A percentile compares a stretch with the other conserved stretches of the same genome.
Conservation (phyloP, 1,140 invertebrate species). For the Plodia interpunctella region DNA sequence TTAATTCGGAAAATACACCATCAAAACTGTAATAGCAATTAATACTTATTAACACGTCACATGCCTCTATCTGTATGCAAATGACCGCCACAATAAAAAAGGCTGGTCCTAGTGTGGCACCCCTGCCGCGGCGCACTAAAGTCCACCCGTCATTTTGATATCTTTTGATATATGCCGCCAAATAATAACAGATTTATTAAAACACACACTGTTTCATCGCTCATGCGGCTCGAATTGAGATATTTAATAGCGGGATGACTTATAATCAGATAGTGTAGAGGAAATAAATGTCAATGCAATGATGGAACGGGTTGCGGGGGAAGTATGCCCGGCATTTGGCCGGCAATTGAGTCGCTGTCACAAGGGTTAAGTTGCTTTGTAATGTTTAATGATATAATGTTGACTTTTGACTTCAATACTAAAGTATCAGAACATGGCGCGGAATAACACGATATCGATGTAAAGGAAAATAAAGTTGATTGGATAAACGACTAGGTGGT, state of each 20-base stretch:
- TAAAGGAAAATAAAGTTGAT: no score
- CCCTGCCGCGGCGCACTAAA: slow-evolving; percentile 54
- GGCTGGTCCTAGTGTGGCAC: slow-evolving; percentile 23
- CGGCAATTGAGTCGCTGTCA: not conserved
- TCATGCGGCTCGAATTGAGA: not conserved
- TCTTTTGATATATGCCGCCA: slow-evolving; percentile 70
- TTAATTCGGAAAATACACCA: not conserved
- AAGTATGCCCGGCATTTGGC: not conserved
- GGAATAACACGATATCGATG: no score
- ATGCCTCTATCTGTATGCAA: slow-evolving; percentile 52
- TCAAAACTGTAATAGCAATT: slow-evolving; percentile 27
- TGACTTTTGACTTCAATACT: no score
- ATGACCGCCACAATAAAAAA: slow-evolving; percentile 21
- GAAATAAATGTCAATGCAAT: slow-evolving; percentile 8
- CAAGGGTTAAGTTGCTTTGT: not conserved
- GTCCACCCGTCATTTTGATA: slow-evolving; percentile 64
- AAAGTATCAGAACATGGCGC: no score
- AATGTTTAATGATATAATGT: no score
- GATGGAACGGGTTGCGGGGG: not conserved
- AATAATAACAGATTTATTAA: slow-evolving; percentile 60
- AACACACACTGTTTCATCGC: slow-evolving; percentile 29
- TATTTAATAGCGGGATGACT: slow-evolving; percentile 13
- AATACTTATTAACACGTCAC: slow-evolving; percentile 37
- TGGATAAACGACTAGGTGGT: no score
- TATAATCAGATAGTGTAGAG: slow-evolving; percentile 8